A percentile compares a stretch with the other conserved stretches of the same genome.
These are phyloP conservation scores for Pogoniulus pusillus DNA, from an alignment of 2,797 vertebrate genomes.

Conservation along the genomic window DNA sequence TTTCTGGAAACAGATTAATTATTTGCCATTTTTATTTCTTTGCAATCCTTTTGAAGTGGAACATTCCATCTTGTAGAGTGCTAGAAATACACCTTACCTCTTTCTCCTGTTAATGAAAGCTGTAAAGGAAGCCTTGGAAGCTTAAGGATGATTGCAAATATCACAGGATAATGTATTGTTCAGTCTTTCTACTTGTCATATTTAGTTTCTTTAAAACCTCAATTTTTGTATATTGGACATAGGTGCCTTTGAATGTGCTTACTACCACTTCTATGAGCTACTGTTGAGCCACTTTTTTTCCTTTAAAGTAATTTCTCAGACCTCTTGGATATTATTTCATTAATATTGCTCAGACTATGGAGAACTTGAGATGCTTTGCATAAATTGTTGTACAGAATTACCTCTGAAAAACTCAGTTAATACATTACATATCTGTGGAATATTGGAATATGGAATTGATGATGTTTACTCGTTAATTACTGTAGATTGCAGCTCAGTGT, in stretches of 20 bases:
- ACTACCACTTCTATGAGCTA: neutral
- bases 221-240: neutral
- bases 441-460: conserved; percentile 31
- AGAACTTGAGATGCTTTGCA: neutral
- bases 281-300: neutral
- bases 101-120: neutral
- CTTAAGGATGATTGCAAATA: neutral
- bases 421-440: neutral
- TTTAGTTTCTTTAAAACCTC: neutral
- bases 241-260: neutral
- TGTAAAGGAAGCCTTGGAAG: neutral
- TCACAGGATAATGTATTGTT: neutral
- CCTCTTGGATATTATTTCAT: neutral
- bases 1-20: neutral
- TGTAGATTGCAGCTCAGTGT: conserved; percentile 56
- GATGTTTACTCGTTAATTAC: conserved; percentile 72
- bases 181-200: neutral
- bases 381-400: neutral
- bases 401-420: neutral
- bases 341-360: neutral
- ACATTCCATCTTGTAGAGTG: neutral
- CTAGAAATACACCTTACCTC: neutral
- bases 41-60: neutral
- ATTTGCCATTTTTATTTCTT: neutral
- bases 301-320: neutral